These are phyloP conservation scores for Orientallactaga bullata DNA, from an alignment of 2,113 vertebrate genomes.

Conservation along the genomic window DNA sequence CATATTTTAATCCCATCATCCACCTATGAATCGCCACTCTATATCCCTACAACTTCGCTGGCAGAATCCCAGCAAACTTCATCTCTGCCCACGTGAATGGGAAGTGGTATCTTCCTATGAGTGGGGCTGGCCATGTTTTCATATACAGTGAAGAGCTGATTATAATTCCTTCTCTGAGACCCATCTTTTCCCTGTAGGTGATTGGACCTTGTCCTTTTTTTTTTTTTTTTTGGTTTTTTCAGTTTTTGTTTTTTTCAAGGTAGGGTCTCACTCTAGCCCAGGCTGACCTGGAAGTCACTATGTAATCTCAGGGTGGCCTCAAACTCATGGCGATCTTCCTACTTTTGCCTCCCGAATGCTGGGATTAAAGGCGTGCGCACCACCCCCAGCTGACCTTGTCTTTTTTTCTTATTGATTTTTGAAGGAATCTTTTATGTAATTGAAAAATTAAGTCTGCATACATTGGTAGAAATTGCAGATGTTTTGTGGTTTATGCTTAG, in stretches of 20 bases:
- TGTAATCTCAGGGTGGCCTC: no score
- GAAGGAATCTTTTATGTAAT: constrained; percentile 7
- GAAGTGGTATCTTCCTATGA: background rate
- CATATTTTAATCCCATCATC: background rate
- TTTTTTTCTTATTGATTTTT: constrained; percentile 30
- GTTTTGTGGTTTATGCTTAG: background rate
- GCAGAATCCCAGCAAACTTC: background rate
- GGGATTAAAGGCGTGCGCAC: no score
- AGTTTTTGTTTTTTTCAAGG: no score
- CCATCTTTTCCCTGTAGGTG: background rate
- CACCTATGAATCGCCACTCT: rapidly evolving
- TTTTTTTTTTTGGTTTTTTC: no score
- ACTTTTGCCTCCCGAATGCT: no score
- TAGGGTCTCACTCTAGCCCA: no score
- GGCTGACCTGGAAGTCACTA: no score
- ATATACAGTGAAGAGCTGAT: background rate
- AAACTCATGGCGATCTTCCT: no score
- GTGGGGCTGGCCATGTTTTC: background rate
- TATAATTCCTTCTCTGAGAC: background rate
- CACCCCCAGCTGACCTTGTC: no score
- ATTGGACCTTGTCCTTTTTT: background rate
- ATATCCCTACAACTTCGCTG: no score
- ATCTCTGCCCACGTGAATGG: background rate
- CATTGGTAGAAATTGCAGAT: background rate
- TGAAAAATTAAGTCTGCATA: background rate